These are phyloP conservation scores for Candoia aspera DNA, from an alignment of 2,113 vertebrate species.

Conservation along the genomic window DNA sequence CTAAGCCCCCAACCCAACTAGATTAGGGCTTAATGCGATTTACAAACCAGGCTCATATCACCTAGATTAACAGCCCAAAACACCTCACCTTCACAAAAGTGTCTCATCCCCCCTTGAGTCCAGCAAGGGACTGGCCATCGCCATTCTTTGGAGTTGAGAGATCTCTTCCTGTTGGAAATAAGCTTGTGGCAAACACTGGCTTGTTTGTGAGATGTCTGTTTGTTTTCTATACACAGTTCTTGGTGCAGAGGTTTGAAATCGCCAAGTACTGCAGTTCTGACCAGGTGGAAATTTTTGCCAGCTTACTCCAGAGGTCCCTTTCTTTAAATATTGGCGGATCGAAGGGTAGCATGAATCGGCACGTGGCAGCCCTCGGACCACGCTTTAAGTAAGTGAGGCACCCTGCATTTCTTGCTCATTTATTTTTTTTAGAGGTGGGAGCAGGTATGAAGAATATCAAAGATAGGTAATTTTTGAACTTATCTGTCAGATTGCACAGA, in stretches of 20 bases:
- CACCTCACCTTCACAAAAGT: background rate
- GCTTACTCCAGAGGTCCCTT: constrained; percentile 89
- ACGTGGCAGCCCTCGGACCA: constrained; percentile 92
- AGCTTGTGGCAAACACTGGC: background rate
- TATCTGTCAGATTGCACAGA: background rate
- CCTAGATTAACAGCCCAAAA: background rate
- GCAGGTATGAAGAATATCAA: background rate
- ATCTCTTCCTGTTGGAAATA: background rate
- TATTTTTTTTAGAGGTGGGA: background rate
- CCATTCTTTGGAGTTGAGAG: background rate
- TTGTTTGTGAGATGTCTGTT: background rate
- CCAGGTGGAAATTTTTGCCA: constrained; percentile 95
- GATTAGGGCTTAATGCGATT: too few species aligned
- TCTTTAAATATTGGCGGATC: constrained; percentile 88
- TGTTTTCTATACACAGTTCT: constrained; percentile 76
- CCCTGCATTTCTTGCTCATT: background rate
- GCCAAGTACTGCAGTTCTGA: constrained; percentile 97
- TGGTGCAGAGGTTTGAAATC: constrained; percentile 95
- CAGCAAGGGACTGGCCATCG: background rate
- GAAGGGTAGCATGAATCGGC: constrained; percentile 87
- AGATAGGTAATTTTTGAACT: background rate
- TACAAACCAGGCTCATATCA: background rate
- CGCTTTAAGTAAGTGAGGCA: constrained; percentile 85
- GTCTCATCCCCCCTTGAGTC: background rate
- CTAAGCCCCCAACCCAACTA: too few species aligned